Percentiles rank a stretch among this genome's conserved stretches.
Evolutionary conservation across 2,113 vertebrate species (phyloP).

Genomic region (Ammodytes marinus): DNA sequence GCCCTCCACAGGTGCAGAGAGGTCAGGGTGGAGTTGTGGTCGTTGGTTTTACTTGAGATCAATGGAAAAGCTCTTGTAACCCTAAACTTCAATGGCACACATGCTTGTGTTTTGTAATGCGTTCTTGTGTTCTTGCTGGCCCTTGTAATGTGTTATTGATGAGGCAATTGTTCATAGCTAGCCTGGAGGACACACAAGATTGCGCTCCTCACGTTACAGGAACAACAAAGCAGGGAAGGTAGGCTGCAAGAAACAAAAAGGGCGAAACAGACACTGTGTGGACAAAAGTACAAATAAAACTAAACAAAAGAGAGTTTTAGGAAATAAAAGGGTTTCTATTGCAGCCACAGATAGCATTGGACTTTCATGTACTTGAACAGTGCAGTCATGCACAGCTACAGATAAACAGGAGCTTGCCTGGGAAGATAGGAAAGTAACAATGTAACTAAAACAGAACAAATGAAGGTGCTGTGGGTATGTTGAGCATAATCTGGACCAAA

Average conservation of each 20-base stretch:
- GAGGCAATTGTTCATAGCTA: conserved; percentile 65
- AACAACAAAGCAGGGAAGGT: conserved; percentile 54
- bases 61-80: conserved; percentile 74
- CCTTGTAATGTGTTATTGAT: conserved; percentile 74
- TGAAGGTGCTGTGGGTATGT: conserved; percentile 12
- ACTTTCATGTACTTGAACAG: neutral
- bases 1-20: conserved; percentile 60
- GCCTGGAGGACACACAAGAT: conserved; percentile 61
- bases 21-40: conserved; percentile 69
- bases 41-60: conserved; percentile 53
- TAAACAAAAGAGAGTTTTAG: conserved; percentile 51
- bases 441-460: conserved; percentile 12
- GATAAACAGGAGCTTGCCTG: conserved; percentile 17
- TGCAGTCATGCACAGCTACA: neutral
- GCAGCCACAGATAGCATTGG: conserved; percentile 9
- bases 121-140: conserved; percentile 26
- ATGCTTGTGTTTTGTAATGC: conserved; percentile 34
- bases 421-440: conserved; percentile 28
- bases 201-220: conserved; percentile 70
- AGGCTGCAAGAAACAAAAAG: conserved; percentile 35
- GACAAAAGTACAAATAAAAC: conserved; percentile 43
- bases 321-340: conserved; percentile 35
- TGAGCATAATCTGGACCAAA: neutral
- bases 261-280: conserved; percentile 12
- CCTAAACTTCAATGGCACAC: conserved; percentile 50